Evolutionary conservation across 2,797 vertebrate species (phyloP).

Genomic region (Typhlichthys eigenmanni): DNA sequence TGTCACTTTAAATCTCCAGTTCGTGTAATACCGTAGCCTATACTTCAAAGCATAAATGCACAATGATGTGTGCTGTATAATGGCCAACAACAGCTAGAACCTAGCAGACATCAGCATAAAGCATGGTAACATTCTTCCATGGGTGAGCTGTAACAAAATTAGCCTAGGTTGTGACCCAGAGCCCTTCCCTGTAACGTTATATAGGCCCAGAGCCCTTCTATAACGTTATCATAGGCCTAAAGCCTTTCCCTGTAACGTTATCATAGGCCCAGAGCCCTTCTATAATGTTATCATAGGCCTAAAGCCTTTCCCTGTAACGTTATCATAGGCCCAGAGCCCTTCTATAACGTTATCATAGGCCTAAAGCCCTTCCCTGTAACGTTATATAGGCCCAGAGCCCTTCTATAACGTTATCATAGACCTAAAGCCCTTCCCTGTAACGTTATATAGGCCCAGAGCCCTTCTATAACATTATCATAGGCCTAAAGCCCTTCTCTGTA

Average conservation of each 20-base stretch:
- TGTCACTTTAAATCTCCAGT: slow-evolving; percentile 6
- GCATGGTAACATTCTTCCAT: slow-evolving; percentile 30
- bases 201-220: slow-evolving; percentile 15
- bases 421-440: no score
- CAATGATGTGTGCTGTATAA: slow-evolving; percentile 14
- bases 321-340: no score
- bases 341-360: no score
- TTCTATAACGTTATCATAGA: slow-evolving; percentile 36
- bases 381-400: not conserved
- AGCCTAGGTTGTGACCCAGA: slow-evolving; percentile 32
- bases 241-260: no score
- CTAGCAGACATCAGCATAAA: slow-evolving; percentile 16
- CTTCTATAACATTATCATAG: no score
- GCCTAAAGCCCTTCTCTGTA: slow-evolving; percentile 2
- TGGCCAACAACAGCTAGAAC: slow-evolving; percentile 36
- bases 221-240: slow-evolving; percentile 32
- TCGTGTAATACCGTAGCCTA: slow-evolving; percentile 8
- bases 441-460: no score
- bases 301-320: no score
- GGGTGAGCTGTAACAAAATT: slow-evolving; percentile 28
- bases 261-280: no score
- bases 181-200: slow-evolving; percentile 29
- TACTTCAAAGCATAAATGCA: not conserved
- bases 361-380: no score
- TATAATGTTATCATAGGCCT: no score